Conservation (phyloP, 2,797 vertebrate species). For the Pseudochirops cupreus region DNA sequence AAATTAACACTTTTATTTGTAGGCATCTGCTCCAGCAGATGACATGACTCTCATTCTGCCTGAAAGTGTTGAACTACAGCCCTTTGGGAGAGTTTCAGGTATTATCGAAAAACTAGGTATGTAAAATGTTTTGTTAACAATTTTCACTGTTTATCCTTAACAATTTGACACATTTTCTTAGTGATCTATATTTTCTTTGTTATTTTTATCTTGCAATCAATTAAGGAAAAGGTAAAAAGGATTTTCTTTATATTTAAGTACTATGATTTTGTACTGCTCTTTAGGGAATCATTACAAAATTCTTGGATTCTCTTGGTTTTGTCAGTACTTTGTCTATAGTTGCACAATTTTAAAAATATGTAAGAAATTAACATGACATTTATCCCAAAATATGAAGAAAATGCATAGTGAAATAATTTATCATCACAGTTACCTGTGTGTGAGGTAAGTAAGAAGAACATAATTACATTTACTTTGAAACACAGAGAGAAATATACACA, state of each 20-base stretch:
- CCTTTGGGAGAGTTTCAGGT: slow-evolving; percentile 92
- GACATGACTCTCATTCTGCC: slow-evolving; percentile 90
- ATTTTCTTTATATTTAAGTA: slow-evolving; percentile 41
- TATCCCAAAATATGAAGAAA: background rate
- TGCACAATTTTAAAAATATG: background rate
- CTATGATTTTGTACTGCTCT: background rate
- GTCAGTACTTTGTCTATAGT: background rate
- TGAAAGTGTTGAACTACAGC: slow-evolving; percentile 89
- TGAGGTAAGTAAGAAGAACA: background rate
- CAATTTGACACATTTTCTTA: slow-evolving; percentile 40
- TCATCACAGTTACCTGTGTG: background rate
- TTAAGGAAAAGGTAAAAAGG: slow-evolving; percentile 39
- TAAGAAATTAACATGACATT: background rate
- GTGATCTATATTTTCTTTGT: slow-evolving; percentile 24
- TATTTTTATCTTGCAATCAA: slow-evolving; percentile 32
- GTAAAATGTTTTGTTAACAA: slow-evolving; percentile 65
- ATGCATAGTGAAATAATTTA: background rate
- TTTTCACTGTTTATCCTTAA: slow-evolving; percentile 2
- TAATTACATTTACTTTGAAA: slow-evolving; percentile 32
- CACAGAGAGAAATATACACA: background rate
- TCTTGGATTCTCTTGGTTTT: slow-evolving; percentile 8
- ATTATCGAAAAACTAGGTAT: slow-evolving; percentile 93
- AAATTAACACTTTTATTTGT: slow-evolving; percentile 64
- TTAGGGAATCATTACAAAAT: background rate
- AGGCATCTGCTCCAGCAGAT: slow-evolving; percentile 93